These are phyloP conservation scores for Nebria brevicollis DNA, from an alignment of 2,888 invertebrate species.

Conservation along the genomic window DNA sequence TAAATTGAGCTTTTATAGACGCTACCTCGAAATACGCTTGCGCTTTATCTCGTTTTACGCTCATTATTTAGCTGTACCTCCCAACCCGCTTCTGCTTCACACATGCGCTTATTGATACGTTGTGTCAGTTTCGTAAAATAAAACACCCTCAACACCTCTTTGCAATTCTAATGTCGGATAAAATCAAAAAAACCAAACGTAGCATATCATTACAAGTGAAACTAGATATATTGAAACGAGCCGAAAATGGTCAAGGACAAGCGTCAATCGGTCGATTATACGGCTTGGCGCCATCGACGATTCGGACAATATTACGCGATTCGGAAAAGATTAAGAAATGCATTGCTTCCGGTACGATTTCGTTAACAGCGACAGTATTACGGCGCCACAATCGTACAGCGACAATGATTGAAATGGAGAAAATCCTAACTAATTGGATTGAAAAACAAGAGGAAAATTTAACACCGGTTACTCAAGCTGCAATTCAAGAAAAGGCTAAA, in stretches of 20 bases:
- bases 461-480: constrained; percentile 51
- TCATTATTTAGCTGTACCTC: neutral
- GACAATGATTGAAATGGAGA: constrained; percentile 48
- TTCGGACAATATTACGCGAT: neutral
- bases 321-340: neutral
- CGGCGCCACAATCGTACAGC: neutral
- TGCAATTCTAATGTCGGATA: neutral
- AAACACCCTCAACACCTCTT: neutral
- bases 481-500: constrained; percentile 51
- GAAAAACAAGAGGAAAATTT: constrained; percentile 49
- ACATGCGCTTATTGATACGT: neutral
- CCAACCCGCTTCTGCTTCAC: neutral
- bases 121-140: neutral
- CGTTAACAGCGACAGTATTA: neutral
- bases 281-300: constrained; percentile 9
- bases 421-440: constrained; percentile 48
- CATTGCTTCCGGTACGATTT: neutral
- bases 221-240: neutral
- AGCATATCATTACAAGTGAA: constrained; percentile 2
- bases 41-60: neutral
- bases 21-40: neutral
- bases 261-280: neutral
- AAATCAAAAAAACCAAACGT: constrained; percentile 2
- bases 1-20: neutral
- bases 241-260: neutral